Conservation (phyloP, 2,888 invertebrate species). For the Nemurella pictetii region DNA sequence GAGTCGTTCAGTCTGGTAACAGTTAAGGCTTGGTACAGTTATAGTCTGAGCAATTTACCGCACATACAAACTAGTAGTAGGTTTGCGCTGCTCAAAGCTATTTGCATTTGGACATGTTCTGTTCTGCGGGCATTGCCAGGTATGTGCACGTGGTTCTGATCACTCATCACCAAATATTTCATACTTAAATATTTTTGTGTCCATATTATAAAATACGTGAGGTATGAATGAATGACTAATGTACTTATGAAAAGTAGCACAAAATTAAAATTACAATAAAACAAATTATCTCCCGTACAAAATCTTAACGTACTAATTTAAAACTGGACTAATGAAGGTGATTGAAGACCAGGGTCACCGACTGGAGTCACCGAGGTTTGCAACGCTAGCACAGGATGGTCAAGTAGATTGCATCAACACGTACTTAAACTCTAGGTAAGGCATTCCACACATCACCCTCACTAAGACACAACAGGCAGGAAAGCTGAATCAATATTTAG, state of each 20-base stretch:
- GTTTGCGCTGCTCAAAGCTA: not conserved
- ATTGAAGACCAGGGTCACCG: too few species aligned
- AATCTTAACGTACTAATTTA: not conserved
- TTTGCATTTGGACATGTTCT: too few species aligned
- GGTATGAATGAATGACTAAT: not conserved
- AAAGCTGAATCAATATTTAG: not conserved
- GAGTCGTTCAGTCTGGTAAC: slow-evolving; percentile 17
- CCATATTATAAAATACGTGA: not conserved
- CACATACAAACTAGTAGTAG: not conserved
- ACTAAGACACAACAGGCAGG: not conserved
- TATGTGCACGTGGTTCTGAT: not conserved
- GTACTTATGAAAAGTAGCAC: too few species aligned
- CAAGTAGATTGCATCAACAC: not conserved
- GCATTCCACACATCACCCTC: not conserved
- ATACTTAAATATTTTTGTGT: not conserved
- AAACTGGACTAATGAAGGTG: not conserved
- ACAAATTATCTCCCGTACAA: not conserved
- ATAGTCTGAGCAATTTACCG: not conserved
- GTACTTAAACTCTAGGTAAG: not conserved
- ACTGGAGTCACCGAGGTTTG: not conserved
- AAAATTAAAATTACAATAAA: not conserved
- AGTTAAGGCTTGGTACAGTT: slow-evolving; percentile 12
- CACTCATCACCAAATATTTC: not conserved
- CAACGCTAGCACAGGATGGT: not conserved
- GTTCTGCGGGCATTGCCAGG: not conserved